These are phyloP conservation scores for Probosciger aterrimus DNA, from an alignment of 2,113 vertebrate species.

Conservation along the genomic window DNA sequence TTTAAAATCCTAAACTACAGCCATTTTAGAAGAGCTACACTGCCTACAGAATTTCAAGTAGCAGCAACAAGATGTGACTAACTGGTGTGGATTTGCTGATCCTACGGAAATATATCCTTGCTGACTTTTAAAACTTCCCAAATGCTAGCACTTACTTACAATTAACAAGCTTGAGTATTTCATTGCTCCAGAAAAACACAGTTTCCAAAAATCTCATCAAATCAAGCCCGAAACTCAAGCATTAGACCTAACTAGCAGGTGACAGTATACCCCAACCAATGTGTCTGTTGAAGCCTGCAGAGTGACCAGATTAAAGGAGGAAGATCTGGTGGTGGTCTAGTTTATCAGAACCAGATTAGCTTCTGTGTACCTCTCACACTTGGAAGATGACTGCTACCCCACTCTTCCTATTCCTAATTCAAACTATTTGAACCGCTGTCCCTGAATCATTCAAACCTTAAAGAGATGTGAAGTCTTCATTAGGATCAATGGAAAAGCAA, in stretches of 20 bases:
- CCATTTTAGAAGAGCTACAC: not conserved
- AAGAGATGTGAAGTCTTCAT: not conserved
- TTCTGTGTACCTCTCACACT: not conserved
- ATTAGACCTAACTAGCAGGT: not conserved
- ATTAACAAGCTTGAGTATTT: not conserved
- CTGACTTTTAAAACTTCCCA: not conserved
- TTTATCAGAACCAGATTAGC: not conserved
- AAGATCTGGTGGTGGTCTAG: not conserved
- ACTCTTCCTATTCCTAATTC: not conserved
- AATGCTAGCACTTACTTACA: not conserved
- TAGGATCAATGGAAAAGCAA: not conserved
- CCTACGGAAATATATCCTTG: not conserved
- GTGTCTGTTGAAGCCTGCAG: not conserved
- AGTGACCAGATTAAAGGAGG: not conserved
- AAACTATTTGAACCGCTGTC: not conserved
- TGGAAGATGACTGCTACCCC: not conserved
- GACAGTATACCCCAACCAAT: not conserved
- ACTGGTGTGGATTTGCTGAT: not conserved
- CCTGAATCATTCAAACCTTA: not conserved
- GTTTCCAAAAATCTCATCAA: not conserved
- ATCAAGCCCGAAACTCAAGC: not conserved
- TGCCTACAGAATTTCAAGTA: not conserved
- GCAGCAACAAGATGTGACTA: not conserved
- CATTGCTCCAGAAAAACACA: not conserved
- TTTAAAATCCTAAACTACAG: not conserved